These are phyloP conservation scores for Sus scrofa DNA, from an alignment of 2,113 vertebrate genomes.

Conservation along the genomic window DNA sequence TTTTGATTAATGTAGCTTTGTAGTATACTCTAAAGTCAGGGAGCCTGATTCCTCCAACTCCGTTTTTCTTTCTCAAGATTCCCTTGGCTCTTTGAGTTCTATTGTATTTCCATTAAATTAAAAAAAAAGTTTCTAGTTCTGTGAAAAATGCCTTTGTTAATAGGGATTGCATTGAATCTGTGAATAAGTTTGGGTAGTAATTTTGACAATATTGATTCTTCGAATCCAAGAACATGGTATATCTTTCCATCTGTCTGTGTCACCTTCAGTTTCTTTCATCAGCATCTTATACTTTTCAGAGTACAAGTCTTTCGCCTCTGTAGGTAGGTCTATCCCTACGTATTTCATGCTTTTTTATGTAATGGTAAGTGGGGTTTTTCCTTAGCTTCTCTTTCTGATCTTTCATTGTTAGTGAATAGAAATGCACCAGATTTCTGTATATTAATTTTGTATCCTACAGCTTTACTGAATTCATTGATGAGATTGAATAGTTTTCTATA, in stretches of 20 bases:
- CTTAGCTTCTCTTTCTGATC: neutral
- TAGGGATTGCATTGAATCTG: neutral
- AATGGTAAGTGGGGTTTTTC: neutral
- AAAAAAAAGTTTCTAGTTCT: too few species aligned
- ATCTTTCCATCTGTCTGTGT: neutral
- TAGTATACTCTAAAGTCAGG: too few species aligned
- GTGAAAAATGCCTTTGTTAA: neutral
- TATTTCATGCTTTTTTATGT: neutral
- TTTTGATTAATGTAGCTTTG: too few species aligned
- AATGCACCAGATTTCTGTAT: neutral
- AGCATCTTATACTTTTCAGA: neutral
- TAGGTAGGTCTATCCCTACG: neutral
- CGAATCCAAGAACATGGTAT: neutral
- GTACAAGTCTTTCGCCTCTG: neutral
- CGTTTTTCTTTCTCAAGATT: too few species aligned
- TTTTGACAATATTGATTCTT: neutral
- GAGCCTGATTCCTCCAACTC: too few species aligned
- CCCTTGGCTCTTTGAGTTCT: too few species aligned
- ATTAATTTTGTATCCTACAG: neutral
- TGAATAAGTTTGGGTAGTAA: neutral
- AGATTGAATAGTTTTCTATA: neutral
- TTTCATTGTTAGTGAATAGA: neutral
- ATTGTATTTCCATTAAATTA: too few species aligned
- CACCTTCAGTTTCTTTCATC: neutral
- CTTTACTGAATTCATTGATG: neutral